Percentiles rank a stretch among this genome's conserved stretches.
These are phyloP conservation scores for Sycophila sp. DNA, from an alignment of 1,140 invertebrate genomes.

Conservation along the genomic window DNA sequence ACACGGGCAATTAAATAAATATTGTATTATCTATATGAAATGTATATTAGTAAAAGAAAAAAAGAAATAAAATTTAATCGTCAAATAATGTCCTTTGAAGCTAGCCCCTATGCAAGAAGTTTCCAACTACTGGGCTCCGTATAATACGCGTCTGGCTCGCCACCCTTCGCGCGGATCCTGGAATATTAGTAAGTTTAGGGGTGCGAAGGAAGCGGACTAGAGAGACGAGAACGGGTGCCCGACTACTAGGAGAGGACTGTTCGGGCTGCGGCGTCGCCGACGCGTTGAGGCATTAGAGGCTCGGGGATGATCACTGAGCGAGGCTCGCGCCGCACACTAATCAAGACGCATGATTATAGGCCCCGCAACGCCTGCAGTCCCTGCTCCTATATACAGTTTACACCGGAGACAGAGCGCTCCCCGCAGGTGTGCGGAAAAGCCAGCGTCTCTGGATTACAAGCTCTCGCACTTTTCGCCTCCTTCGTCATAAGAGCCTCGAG, in stretches of 20 bases:
- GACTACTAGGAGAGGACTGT: not conserved
- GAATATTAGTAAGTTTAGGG: constrained; percentile 59
- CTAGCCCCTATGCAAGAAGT: not conserved
- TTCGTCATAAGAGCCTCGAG: not conserved
- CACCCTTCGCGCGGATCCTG: constrained; percentile 7
- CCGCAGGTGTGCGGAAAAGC: no score
- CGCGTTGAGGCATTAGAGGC: constrained; percentile 61
- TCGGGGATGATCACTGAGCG: constrained; percentile 64
- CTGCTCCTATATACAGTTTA: not conserved
- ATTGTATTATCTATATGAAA: no score
- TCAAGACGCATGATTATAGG: constrained; percentile 67
- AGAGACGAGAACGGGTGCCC: constrained; percentile 47
- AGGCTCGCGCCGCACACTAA: constrained; percentile 61
- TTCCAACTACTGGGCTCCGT: not conserved
- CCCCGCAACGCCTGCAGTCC: constrained; percentile 47
- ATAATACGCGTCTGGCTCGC: not conserved
- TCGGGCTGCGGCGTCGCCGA: not conserved
- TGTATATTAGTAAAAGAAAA: no score
- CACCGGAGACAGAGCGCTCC: no score
- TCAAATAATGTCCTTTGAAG: not conserved
- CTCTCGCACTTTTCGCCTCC: not conserved
- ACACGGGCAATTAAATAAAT: no score
- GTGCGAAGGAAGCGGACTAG: constrained; percentile 51
- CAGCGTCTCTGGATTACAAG: not conserved
- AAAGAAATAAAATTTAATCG: no score